Percentiles rank a stretch among this genome's conserved stretches.
phyloP scores from a whole-genome alignment of 2,888 invertebrate genomes.

The Meteorus colon region DNA sequence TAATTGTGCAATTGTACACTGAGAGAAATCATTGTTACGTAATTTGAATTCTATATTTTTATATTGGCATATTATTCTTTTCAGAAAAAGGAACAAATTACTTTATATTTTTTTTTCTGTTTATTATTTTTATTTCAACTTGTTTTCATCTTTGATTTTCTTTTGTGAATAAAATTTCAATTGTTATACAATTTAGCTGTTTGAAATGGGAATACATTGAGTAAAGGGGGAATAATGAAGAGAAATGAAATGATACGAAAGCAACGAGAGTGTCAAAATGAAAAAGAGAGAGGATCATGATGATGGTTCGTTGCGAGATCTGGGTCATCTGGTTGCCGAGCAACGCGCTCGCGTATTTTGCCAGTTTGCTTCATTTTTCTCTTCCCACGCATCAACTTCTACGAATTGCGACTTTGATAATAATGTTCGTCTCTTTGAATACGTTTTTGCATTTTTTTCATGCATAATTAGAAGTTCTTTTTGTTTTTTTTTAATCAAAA shows the following conservation, averaged over 20 bases:
- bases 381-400: constrained; percentile 59
- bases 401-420: constrained; percentile 27
- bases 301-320: constrained; percentile 49
- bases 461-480: no score
- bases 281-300: constrained; percentile 34
- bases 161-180: background rate
- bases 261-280: constrained; percentile 16
- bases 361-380: constrained; percentile 50
- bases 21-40: background rate
- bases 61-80: background rate
- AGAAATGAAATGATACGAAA: constrained; percentile 11
- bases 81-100: background rate
- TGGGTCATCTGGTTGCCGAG: constrained; percentile 66
- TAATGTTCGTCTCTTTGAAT: no score
- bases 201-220: background rate
- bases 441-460: no score
- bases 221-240: constrained; percentile 15
- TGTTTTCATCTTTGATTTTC: no score
- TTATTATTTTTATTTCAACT: background rate
- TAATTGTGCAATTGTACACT: constrained; percentile 47
- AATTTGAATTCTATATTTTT: background rate
- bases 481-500: no score
- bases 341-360: constrained; percentile 53
- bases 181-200: background rate
- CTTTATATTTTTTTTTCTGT: background rate